phyloP scores from a whole-genome alignment of 1,140 invertebrate species.

The Drosophila ambigua region DNA sequence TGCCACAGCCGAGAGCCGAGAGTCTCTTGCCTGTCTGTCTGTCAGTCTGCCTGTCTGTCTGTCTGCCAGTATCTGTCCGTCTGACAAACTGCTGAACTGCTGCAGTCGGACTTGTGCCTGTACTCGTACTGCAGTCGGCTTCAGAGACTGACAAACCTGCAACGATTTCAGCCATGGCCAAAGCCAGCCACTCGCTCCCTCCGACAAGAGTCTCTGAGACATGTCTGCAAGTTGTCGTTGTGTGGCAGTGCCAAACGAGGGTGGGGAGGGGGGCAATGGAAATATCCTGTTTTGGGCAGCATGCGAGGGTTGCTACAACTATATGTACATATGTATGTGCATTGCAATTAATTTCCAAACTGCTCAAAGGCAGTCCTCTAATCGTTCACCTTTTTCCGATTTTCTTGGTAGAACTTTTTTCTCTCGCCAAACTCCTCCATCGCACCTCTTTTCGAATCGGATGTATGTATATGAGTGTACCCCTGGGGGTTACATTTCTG shows the following conservation, averaged over 20 bases:
- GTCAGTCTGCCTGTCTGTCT: constrained; percentile 5
- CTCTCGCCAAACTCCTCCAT: constrained; percentile 15
- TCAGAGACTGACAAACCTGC: constrained; percentile 59
- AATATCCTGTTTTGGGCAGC: constrained; percentile 25
- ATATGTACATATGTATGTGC: not conserved
- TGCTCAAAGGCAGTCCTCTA: too few species aligned
- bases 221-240: constrained; percentile 68
- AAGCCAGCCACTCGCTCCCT: constrained; percentile 18
- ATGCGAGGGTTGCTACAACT: constrained; percentile 22
- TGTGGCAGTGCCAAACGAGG: constrained; percentile 13
- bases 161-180: constrained; percentile 37
- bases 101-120: constrained; percentile 32
- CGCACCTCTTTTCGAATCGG: not conserved
- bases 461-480: constrained; percentile 15
- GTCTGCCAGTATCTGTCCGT: constrained; percentile 18
- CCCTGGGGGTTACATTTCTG: constrained; percentile 40
- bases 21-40: constrained; percentile 2
- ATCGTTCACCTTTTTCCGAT: too few species aligned
- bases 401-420: too few species aligned
- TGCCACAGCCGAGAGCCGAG: constrained; percentile 36
- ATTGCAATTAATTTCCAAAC: not conserved
- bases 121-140: constrained; percentile 16
- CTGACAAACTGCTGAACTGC: constrained; percentile 54
- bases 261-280: not conserved
- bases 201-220: constrained; percentile 16